Conservation (phyloP, 2,797 vertebrate genomes). For the Sebastes baramenuke region DNA sequence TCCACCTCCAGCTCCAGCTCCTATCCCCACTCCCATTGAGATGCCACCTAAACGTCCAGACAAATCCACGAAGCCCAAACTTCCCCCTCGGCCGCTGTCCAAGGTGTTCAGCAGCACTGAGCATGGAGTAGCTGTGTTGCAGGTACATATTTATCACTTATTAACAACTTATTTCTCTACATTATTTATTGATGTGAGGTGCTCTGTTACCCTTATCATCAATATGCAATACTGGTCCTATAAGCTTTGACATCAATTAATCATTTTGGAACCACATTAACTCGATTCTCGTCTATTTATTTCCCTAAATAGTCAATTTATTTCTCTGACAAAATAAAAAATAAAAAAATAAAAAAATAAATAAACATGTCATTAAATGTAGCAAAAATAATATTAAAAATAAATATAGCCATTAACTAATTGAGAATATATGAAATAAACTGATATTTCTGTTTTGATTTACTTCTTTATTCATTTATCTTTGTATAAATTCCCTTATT, state of each 20-base stretch:
- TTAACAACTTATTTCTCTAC: not conserved
- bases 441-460: not conserved
- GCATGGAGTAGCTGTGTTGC: conserved; percentile 76
- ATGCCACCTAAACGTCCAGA: conserved; percentile 57
- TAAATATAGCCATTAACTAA: too few relatives aligned
- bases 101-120: conserved; percentile 79
- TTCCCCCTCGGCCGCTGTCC: conserved; percentile 72
- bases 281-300: accelerated
- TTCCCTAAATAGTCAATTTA: not conserved
- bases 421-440: too few relatives aligned
- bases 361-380: too few relatives aligned
- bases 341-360: too few relatives aligned
- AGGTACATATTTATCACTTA: conserved; percentile 64
- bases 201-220: not conserved
- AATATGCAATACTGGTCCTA: not conserved
- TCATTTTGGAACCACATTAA: not conserved
- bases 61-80: conserved; percentile 71
- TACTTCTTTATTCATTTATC: too few relatives aligned
- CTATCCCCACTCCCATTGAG: conserved; percentile 23
- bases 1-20: not conserved
- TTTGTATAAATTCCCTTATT: too few relatives aligned
- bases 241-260: not conserved
- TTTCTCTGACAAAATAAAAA: too few relatives aligned
- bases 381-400: too few relatives aligned
- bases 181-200: not conserved